Evolutionary conservation across 2,113 vertebrate genomes (phyloP).

Genomic region (Cyrtonyx montezumae): DNA sequence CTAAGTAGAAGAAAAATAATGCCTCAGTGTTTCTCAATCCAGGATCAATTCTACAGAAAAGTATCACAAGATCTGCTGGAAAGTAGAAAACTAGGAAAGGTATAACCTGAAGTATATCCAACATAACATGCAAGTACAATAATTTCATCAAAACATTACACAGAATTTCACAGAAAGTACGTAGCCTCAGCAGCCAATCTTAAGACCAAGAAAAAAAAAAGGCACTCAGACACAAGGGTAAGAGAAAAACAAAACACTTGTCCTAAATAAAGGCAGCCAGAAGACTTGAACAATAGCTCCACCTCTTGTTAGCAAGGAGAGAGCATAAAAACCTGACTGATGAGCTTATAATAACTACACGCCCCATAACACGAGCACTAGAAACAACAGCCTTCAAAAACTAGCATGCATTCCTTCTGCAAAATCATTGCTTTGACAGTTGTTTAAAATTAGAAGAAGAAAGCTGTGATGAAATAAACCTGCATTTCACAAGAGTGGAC

Average conservation of each 20-base stretch:
- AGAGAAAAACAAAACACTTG: neutral
- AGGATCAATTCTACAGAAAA: neutral
- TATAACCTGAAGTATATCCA: neutral
- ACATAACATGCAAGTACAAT: neutral
- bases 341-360: neutral
- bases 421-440: neutral
- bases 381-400: neutral
- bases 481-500: neutral
- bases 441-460: neutral
- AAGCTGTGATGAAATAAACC: neutral
- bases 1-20: neutral
- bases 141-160: neutral
- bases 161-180: neutral
- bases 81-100: neutral
- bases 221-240: neutral
- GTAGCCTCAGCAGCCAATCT: neutral
- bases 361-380: rapidly evolving
- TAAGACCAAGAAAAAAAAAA: neutral
- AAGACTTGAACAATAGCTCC: neutral
- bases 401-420: neutral
- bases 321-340: neutral
- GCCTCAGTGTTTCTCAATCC: neutral
- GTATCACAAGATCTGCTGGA: neutral
- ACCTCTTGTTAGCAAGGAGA: neutral
- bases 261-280: neutral